Conservation (phyloP, 1,140 invertebrate genomes). For the Drosophila pandora region DNA sequence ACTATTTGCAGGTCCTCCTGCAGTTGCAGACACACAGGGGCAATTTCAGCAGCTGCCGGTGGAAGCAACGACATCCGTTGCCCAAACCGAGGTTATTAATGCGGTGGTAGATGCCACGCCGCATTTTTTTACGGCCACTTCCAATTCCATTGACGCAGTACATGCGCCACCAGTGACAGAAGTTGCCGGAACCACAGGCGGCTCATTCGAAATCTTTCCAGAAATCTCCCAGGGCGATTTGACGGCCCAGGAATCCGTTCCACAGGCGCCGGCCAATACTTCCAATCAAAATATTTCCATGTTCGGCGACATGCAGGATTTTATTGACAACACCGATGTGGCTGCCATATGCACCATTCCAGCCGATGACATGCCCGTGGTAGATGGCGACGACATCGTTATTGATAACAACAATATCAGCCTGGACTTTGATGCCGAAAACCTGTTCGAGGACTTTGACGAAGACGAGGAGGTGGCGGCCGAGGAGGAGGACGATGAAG, state of each 20-base stretch:
- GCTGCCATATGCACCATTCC: slow-evolving; percentile 72
- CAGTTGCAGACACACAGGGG: slow-evolving; percentile 4
- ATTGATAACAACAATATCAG: slow-evolving; percentile 77
- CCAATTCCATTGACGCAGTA: neutral
- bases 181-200: neutral
- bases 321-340: slow-evolving; percentile 70
- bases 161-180: slow-evolving; percentile 1
- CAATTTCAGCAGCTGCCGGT: slow-evolving; percentile 3
- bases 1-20: slow-evolving; percentile 46
- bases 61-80: slow-evolving; percentile 29
- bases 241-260: slow-evolving; percentile 7
- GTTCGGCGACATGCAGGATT: slow-evolving; percentile 73
- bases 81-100: slow-evolving; percentile 47
- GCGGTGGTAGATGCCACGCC: slow-evolving; percentile 61
- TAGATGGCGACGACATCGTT: slow-evolving; percentile 72
- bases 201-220: slow-evolving; percentile 47
- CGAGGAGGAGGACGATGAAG: slow-evolving; percentile 50
- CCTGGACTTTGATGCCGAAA: slow-evolving; percentile 75
- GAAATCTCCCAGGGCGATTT: slow-evolving; percentile 20
- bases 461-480: slow-evolving; percentile 58
- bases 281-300: slow-evolving; percentile 31
- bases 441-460: slow-evolving; percentile 76
- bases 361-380: slow-evolving; percentile 69
- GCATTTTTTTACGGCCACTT: slow-evolving; percentile 50
- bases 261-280: slow-evolving; percentile 12